A percentile compares a stretch with the other conserved stretches of the same genome.
phyloP scores from a whole-genome alignment of 2,113 vertebrate genomes.

The Heterocephalus glaber region DNA sequence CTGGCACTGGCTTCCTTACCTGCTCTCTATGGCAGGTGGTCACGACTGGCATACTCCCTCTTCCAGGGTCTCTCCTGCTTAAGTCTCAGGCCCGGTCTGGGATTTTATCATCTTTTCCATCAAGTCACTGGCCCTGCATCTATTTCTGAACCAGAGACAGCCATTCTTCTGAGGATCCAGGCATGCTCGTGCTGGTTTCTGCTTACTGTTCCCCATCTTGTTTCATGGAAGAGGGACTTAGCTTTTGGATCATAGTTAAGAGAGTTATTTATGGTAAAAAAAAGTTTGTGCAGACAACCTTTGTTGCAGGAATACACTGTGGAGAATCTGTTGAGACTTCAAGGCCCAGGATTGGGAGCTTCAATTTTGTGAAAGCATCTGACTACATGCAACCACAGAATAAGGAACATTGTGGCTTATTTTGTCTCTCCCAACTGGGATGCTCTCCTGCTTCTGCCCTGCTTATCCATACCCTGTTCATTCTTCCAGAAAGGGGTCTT shows the following conservation, averaged over 20 bases:
- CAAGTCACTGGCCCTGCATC: background rate
- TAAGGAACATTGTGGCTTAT: background rate
- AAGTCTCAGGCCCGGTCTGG: background rate
- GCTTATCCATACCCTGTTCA: background rate
- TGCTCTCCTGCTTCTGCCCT: background rate
- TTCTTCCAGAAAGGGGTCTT: background rate
- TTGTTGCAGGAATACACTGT: background rate
- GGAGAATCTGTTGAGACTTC: background rate
- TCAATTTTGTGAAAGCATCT: background rate
- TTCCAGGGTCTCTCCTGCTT: background rate
- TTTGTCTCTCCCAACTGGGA: background rate
- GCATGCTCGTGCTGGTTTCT: background rate
- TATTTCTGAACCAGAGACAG: background rate
- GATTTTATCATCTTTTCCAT: background rate
- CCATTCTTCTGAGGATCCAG: background rate
- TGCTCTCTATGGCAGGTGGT: background rate
- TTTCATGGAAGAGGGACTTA: background rate
- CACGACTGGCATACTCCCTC: background rate
- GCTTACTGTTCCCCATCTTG: background rate
- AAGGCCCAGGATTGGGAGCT: background rate
- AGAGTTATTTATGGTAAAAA: background rate
- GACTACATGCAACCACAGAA: background rate
- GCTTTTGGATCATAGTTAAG: slow-evolving; percentile 3
- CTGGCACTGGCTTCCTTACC: background rate
- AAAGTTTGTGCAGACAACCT: background rate